Evolutionary conservation across 1,140 invertebrate species (phyloP).

Genomic region (Diabrotica undecimpunctata): DNA sequence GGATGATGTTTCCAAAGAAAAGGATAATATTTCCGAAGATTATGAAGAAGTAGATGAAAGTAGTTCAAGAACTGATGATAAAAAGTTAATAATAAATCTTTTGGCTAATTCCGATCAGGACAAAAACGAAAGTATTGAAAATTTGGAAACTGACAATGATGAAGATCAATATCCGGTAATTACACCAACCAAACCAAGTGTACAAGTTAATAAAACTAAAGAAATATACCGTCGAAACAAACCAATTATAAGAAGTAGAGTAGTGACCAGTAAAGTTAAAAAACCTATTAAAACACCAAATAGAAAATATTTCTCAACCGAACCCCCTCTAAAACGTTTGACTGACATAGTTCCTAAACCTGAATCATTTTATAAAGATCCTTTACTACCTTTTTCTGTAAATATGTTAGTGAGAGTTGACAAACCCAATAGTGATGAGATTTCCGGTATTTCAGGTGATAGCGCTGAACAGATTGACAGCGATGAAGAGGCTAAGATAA

Average conservation of each 20-base stretch:
- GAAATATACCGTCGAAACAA: no score
- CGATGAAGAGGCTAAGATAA: slow-evolving; percentile 10
- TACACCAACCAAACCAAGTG: background rate
- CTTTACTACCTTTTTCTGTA: slow-evolving; percentile 22
- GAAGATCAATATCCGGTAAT: no score
- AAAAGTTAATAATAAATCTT: background rate
- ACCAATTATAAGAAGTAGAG: no score
- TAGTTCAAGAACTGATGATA: background rate
- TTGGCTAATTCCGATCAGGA: background rate
- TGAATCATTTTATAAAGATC: slow-evolving; percentile 31
- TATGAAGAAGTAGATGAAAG: background rate
- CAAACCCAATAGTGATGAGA: slow-evolving; percentile 5
- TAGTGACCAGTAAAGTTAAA: no score
- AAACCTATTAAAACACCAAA: no score
- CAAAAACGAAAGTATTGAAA: background rate
- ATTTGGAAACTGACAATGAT: background rate
- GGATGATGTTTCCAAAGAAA: background rate
- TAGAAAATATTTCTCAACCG: no score
- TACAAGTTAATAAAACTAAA: background rate
- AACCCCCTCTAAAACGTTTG: background rate
- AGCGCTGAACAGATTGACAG: slow-evolving; percentile 23
- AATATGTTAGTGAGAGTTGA: slow-evolving; percentile 12
- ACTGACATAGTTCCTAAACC: slow-evolving; percentile 36
- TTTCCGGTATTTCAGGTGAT: background rate
- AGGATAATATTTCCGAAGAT: background rate